phyloP scores from a whole-genome alignment of 2,113 vertebrate species.

The Brachyhypopomus occidentalis region DNA sequence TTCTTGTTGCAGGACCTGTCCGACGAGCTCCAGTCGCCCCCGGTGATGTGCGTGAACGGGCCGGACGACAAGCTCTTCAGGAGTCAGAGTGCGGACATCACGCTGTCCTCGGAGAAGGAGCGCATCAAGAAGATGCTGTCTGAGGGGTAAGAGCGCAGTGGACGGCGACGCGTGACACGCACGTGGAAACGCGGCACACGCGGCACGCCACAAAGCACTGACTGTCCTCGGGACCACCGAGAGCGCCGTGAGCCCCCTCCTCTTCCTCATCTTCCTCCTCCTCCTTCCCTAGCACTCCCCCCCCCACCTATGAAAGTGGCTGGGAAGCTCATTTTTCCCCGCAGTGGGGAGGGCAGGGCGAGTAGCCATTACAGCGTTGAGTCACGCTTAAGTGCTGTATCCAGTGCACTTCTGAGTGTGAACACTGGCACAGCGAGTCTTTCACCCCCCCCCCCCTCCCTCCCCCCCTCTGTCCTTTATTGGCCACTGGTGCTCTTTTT shows the following conservation, averaged over 20 bases:
- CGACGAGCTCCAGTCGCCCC: constrained; percentile 78
- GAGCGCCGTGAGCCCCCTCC: too few relatives aligned
- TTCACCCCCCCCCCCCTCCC: constrained; percentile 30
- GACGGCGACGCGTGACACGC: too few relatives aligned
- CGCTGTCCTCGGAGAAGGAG: constrained; percentile 86
- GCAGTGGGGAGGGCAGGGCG: neutral
- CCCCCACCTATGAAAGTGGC: too few relatives aligned
- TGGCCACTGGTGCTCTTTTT: constrained; percentile 44
- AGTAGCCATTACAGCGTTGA: constrained; percentile 50
- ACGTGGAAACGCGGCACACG: too few relatives aligned
- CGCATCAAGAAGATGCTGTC: constrained; percentile 97
- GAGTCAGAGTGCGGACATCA: constrained; percentile 92
- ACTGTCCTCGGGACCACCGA: too few relatives aligned
- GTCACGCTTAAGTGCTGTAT: constrained; percentile 48
- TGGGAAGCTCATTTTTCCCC: too few relatives aligned
- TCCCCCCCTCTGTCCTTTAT: constrained; percentile 56
- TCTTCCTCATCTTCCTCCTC: too few relatives aligned
- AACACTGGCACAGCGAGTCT: neutral
- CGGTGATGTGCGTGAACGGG: constrained; percentile 84
- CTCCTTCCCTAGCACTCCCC: too few relatives aligned
- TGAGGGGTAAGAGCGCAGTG: constrained; percentile 78
- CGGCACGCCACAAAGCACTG: too few relatives aligned
- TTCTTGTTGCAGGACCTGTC: constrained; percentile 72
- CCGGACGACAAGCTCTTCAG: constrained; percentile 93
- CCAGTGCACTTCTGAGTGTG: constrained; percentile 18